phyloP scores from a whole-genome alignment of 2,797 vertebrate species.

The Mycteria americana region DNA sequence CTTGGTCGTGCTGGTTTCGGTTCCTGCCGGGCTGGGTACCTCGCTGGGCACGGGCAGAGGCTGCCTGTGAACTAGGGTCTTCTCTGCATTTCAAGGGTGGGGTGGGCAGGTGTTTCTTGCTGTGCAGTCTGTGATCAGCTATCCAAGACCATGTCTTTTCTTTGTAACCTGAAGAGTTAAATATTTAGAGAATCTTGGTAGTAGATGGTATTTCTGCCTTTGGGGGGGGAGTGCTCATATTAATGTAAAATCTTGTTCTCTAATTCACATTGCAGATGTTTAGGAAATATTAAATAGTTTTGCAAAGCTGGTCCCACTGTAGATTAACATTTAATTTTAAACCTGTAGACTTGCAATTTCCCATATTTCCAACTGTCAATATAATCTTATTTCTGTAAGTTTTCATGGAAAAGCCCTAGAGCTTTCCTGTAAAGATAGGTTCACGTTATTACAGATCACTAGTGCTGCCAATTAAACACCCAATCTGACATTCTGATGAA shows the following conservation, averaged over 20 bases:
- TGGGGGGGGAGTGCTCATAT: neutral
- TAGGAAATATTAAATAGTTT: neutral
- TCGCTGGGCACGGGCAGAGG: neutral
- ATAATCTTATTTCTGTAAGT: neutral
- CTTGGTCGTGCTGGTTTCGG: neutral
- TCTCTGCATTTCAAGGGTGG: neutral
- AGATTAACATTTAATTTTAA: neutral
- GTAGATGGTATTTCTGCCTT: neutral
- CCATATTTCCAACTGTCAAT: neutral
- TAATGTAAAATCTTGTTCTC: neutral
- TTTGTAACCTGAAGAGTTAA: neutral
- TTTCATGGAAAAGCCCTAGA: neutral
- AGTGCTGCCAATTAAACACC: neutral
- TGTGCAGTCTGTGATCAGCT: neutral
- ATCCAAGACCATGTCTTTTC: neutral
- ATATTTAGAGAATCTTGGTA: neutral
- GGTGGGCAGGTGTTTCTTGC: neutral
- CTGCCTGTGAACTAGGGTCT: accelerated
- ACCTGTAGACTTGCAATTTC: neutral
- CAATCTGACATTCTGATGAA: neutral
- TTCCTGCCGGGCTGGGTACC: neutral
- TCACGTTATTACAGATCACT: neutral
- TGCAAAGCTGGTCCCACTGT: neutral
- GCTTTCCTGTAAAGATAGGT: neutral
- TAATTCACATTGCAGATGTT: neutral